Evolutionary conservation across 2,113 vertebrate species (phyloP).

Genomic region (Aythya baeri): DNA sequence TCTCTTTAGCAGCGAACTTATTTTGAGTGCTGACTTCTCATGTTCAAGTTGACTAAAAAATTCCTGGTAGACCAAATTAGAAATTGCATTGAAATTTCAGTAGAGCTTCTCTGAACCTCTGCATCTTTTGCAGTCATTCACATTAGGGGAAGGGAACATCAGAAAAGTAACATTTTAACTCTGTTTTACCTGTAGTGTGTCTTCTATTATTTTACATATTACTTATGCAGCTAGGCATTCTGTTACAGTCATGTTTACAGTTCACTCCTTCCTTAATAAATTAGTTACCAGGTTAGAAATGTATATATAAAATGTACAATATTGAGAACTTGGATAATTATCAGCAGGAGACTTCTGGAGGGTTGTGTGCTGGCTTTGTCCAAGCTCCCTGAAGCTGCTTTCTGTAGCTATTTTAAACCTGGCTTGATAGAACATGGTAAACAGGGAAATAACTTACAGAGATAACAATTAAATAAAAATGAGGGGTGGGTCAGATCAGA

Average conservation of each 20-base stretch:
- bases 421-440: not conserved
- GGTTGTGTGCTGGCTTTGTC: not conserved
- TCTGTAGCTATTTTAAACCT: not conserved
- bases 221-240: not conserved
- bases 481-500: not conserved
- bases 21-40: conserved; percentile 32
- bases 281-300: not conserved
- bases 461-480: not conserved
- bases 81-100: not conserved
- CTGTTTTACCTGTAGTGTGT: not conserved
- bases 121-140: rapidly evolving
- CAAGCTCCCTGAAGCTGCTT: not conserved
- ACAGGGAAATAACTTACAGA: not conserved
- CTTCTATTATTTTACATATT: not conserved
- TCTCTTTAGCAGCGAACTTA: conserved; percentile 32
- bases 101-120: not conserved
- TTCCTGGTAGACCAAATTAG: not conserved
- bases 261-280: not conserved
- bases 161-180: not conserved
- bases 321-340: not conserved
- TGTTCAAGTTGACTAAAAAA: not conserved
- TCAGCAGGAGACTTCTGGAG: not conserved
- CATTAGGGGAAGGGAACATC: not conserved
- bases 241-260: not conserved
- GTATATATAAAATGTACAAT: not conserved